Evolutionary conservation across 2,113 vertebrate genomes (phyloP).

Genomic region (Lagenorhynchus albirostris): DNA sequence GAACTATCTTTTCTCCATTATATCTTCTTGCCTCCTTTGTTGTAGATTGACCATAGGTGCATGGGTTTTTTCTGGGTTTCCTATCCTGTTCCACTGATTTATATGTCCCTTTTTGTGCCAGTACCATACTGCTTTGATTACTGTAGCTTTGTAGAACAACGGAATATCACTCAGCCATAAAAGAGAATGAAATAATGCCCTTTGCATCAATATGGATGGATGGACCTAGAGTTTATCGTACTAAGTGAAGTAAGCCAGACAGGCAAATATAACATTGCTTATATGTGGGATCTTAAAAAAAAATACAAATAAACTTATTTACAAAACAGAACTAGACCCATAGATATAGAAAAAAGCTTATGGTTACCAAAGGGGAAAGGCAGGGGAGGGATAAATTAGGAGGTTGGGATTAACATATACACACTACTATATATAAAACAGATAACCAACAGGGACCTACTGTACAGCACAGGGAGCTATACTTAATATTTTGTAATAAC

Average conservation of each 20-base stretch:
- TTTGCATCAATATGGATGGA: not conserved
- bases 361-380: not conserved
- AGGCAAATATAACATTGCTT: not conserved
- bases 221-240: not conserved
- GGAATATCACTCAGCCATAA: not conserved
- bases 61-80: not conserved
- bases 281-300: not conserved
- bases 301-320: not conserved
- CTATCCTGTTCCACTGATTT: not conserved
- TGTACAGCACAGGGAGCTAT: not conserved
- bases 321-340: not conserved
- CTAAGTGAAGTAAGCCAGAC: not conserved
- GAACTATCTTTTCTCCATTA: not conserved
- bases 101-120: not conserved
- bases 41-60: not conserved
- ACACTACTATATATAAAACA: not conserved
- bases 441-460: not conserved
- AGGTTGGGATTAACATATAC: not conserved
- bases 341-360: not conserved
- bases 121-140: not conserved
- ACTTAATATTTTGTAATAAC: not conserved
- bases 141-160: not conserved
- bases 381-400: not conserved
- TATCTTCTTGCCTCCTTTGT: not conserved
- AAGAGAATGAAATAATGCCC: not conserved